Conservation (phyloP, 64 coral and sea anemone species). For the Hydrozoanthus tunicans region DNA sequence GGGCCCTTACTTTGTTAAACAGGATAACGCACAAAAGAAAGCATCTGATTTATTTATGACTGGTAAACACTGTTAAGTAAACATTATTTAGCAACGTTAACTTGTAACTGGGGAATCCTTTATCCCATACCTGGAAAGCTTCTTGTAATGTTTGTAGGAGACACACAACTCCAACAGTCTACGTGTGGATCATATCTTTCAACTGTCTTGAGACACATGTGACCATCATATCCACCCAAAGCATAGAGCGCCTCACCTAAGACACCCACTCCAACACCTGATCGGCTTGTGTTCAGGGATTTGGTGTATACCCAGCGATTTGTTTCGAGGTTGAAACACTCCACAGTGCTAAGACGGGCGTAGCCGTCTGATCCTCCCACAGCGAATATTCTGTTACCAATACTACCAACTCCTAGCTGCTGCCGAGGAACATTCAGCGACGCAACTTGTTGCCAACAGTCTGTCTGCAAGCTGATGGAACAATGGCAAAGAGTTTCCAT, state of each 20-base stretch:
- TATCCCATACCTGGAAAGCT: conserved; percentile 90
- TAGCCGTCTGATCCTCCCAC: conserved; percentile 97
- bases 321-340: conserved; percentile 79
- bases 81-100: not conserved
- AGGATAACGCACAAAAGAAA: too few relatives aligned
- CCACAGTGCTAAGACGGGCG: conserved; percentile 89
- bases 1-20: too few relatives aligned
- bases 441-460: conserved; percentile 87
- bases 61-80: too few relatives aligned
- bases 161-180: conserved; percentile 92
- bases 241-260: conserved; percentile 97
- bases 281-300: conserved; percentile 94
- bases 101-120: not conserved
- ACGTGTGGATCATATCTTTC: conserved; percentile 98
- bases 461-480: conserved; percentile 82
- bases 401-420: conserved; percentile 89
- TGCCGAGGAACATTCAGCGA: conserved; percentile 91
- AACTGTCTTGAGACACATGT: conserved; percentile 96
- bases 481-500: not conserved
- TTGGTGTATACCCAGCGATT: conserved; percentile 94
- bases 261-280: conserved; percentile 94
- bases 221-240: conserved; percentile 94
- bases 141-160: conserved; percentile 94
- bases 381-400: conserved; percentile 85
- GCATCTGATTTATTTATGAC: too few relatives aligned